Base-by-base conservation (phyloP, 2,797 vertebrate genomes). In the Hippocampus kuda region DNA sequence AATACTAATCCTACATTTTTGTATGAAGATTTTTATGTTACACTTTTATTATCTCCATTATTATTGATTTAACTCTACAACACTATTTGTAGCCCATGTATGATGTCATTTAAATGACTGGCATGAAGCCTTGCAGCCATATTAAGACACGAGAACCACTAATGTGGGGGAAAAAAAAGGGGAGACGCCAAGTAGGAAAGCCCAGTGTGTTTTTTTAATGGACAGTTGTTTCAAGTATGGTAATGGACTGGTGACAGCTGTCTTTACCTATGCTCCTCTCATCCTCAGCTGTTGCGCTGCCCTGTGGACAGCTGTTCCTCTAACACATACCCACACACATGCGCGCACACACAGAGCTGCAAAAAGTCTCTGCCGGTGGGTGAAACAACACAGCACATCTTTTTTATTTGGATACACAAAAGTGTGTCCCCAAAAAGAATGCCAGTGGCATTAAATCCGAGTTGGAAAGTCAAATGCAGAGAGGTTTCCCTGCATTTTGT, bases 211-310 rank as follows among this genome's bases (percentile, higher is more conserved):
- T 85, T 83, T 87, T 86, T 78, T 73, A 80, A 78, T 46, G 73
- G 79, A 64, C 84, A 88, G 84, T 88, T 88, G 80, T 88, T 76
- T 84, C 87, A 87, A 88, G 88, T 91, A 86, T 59, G 73, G 82
- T 86, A 88, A 90, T 85, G 82, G 83, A 86, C 83, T 84, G 87
- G 87, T 76, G 89, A 91, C 94, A 95, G 93, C 93, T 93, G 90
- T 92, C 89, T 87, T 86, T 74, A 84, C 85, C 85, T 88, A 80
- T 90, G 87, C 90, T 85, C 88, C 88, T 86, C 83, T 70, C 81
- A 83, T 90, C 91, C 90, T 97, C 95, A 95, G 94, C 93, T 97
- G 95, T 92, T 92, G 92, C 91, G 93, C 91, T 92, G 89, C 90
- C 90, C 90, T 79, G 82, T 86, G 81, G 91, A 93, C 94, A 97